Percentiles rank a stretch among this genome's conserved stretches.
Evolutionary conservation across 2,888 invertebrate species (phyloP).

Genomic region (Orthosia cruda): DNA sequence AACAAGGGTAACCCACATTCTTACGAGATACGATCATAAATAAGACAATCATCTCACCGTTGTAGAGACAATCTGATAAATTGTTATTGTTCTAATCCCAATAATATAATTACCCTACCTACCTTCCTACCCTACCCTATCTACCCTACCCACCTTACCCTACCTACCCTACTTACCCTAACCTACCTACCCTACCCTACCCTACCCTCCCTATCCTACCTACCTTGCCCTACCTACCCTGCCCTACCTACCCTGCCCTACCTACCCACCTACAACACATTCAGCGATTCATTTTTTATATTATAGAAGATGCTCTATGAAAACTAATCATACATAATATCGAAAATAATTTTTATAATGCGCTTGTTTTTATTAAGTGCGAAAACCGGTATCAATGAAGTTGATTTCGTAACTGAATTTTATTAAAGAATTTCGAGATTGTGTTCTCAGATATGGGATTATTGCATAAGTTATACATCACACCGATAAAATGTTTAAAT

Average conservation of each 20-base stretch:
- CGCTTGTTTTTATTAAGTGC: constrained; percentile 52
- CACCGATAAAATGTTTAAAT: constrained; percentile 15
- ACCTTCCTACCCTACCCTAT: too few species aligned
- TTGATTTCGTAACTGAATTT: constrained; percentile 43
- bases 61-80: constrained; percentile 78
- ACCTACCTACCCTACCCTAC: too few species aligned
- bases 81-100: constrained; percentile 77
- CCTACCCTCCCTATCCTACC: too few species aligned
- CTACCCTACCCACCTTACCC: too few species aligned
- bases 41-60: constrained; percentile 78
- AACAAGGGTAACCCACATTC: constrained; percentile 86
- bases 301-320: constrained; percentile 36
- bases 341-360: constrained; percentile 44
- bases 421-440: constrained; percentile 47
- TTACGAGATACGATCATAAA: constrained; percentile 85
- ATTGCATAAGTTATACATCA: constrained; percentile 30
- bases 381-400: constrained; percentile 51
- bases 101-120: too few species aligned
- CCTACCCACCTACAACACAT: too few species aligned
- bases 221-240: too few species aligned
- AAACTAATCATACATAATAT: constrained; percentile 46
- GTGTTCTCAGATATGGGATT: constrained; percentile 46
- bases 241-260: too few species aligned
- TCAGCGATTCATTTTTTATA: too few species aligned
- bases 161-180: too few species aligned